Evolutionary conservation across 2,113 vertebrate species (phyloP).

Genomic region (Dendropsophus ebraccatus): DNA sequence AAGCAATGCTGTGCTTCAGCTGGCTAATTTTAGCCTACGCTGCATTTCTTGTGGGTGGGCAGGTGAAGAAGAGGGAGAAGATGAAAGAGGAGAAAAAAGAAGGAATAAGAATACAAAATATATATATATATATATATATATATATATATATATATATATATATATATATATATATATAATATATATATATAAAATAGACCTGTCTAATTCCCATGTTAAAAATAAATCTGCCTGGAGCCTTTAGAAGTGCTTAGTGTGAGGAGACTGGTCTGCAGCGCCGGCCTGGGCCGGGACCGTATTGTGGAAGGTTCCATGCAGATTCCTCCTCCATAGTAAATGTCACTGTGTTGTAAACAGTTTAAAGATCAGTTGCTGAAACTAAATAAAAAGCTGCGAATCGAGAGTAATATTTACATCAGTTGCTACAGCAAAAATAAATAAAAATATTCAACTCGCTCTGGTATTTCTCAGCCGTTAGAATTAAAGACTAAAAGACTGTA

Average conservation of each 20-base stretch:
- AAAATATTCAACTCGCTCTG: not conserved
- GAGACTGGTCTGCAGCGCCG: not conserved
- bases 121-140: too few relatives aligned
- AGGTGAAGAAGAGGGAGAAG: constrained; percentile 49
- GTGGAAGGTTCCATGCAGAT: constrained; percentile 19
- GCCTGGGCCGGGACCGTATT: not conserved
- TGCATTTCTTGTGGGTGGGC: constrained; percentile 17
- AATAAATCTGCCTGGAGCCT: constrained; percentile 25
- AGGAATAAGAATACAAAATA: constrained; percentile 21
- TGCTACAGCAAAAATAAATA: constrained; percentile 57
- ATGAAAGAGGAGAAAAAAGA: constrained; percentile 8
- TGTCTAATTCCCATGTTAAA: constrained; percentile 29
- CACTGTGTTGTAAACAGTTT: constrained; percentile 62
- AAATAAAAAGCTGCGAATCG: constrained; percentile 58
- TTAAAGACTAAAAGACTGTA: not conserved
- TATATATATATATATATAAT: too few relatives aligned
- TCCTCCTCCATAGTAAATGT: constrained; percentile 48
- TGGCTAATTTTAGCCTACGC: constrained; percentile 29
- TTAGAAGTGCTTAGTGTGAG: not conserved
- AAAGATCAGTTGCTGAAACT: constrained; percentile 61
- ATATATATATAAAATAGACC: not conserved
- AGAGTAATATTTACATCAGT: constrained; percentile 60
- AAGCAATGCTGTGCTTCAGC: constrained; percentile 33
- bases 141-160: too few relatives aligned
- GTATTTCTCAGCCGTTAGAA: not conserved